Conservation (phyloP, 2,888 invertebrate genomes). For the Andrena haemorrhoa region DNA sequence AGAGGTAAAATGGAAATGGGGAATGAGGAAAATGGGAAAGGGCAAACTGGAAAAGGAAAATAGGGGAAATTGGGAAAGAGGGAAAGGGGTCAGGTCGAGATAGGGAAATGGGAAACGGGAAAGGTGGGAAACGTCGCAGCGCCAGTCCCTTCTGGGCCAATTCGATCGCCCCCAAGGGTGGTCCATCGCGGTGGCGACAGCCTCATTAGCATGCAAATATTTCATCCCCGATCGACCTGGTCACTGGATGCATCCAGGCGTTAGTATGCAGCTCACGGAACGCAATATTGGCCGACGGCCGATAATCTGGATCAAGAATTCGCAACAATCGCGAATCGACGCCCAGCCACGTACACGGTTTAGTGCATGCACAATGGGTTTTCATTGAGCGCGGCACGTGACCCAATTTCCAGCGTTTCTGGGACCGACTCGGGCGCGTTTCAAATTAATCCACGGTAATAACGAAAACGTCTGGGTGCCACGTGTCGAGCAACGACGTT, state of each 20-base stretch:
- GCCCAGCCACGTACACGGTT: slow-evolving; percentile 49
- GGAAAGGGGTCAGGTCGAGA: too few relatives aligned
- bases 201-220: slow-evolving; percentile 48
- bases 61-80: too few relatives aligned
- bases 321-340: slow-evolving; percentile 66
- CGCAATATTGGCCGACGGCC: slow-evolving; percentile 46
- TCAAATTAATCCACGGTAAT: slow-evolving; percentile 75
- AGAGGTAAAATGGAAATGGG: too few relatives aligned
- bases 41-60: too few relatives aligned
- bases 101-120: not conserved
- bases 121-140: not conserved
- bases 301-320: slow-evolving; percentile 74
- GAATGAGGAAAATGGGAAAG: too few relatives aligned
- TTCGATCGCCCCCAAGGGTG: slow-evolving; percentile 7
- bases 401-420: slow-evolving; percentile 70
- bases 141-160: not conserved
- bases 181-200: slow-evolving; percentile 12
- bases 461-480: slow-evolving; percentile 47
- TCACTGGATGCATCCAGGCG: slow-evolving; percentile 11
- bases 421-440: slow-evolving; percentile 67
- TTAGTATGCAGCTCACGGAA: slow-evolving; percentile 50
- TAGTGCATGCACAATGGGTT: slow-evolving; percentile 66
- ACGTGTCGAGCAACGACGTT: slow-evolving; percentile 2
- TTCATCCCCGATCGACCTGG: slow-evolving; percentile 35
- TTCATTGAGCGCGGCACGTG: slow-evolving; percentile 67